Percentiles rank a stretch among this genome's conserved stretches.
These are phyloP conservation scores for Erebia aethiops DNA, from an alignment of 2,888 invertebrate species.

Conservation along the genomic window DNA sequence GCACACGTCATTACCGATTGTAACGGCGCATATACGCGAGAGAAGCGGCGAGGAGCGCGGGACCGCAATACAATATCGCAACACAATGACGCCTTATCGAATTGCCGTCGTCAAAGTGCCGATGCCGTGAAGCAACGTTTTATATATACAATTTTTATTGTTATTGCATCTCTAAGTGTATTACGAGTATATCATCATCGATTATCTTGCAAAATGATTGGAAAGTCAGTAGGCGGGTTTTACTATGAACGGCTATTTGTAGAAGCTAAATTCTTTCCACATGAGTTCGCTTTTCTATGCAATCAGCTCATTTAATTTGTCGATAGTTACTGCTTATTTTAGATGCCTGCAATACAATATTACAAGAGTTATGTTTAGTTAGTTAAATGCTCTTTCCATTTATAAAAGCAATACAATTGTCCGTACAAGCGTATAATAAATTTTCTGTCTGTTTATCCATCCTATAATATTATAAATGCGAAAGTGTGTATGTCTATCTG, in stretches of 20 bases:
- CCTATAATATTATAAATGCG: no score
- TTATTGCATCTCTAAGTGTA: constrained; percentile 14
- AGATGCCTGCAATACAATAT: not conserved
- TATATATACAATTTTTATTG: constrained; percentile 23
- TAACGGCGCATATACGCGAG: constrained; percentile 73
- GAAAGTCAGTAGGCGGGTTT: constrained; percentile 9
- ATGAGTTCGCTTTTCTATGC: constrained; percentile 1
- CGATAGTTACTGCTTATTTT: not conserved
- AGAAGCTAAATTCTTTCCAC: not conserved
- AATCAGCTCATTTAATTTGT: not conserved
- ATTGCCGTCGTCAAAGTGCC: constrained; percentile 49
- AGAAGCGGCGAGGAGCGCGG: constrained; percentile 65
- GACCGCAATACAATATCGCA: constrained; percentile 46
- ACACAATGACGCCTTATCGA: constrained; percentile 63
- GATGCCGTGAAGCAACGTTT: constrained; percentile 18
- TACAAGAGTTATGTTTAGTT: no score
- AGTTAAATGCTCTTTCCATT: no score
- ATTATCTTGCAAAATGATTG: constrained; percentile 8
- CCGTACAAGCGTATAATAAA: no score
- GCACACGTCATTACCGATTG: constrained; percentile 79
- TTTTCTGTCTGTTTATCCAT: no score
- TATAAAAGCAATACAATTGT: no score
- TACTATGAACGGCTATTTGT: not conserved
- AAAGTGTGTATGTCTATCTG: no score
- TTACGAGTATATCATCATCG: constrained; percentile 2